A percentile compares a stretch with the other conserved stretches of the same genome.
Evolutionary conservation across 2,797 vertebrate genomes (phyloP).

Genomic region (Fringilla coelebs): DNA sequence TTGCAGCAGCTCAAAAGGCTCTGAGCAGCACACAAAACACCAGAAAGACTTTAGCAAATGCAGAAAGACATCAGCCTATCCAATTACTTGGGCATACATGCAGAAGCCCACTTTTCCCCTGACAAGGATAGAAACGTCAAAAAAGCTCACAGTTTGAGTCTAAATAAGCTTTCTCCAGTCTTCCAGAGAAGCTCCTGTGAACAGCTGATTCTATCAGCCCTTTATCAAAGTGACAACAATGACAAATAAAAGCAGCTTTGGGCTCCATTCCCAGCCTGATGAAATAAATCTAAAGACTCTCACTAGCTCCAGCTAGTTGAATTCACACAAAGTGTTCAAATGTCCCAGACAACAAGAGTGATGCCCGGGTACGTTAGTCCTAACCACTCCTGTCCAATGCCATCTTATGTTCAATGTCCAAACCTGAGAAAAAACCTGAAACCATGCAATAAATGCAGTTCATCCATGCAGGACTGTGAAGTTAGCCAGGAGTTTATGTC

Average conservation of each 20-base stretch:
- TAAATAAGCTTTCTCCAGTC: background rate
- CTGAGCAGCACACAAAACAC: background rate
- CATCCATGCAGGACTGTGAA: background rate
- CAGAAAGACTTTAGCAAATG: rapidly evolving
- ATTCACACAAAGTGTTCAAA: background rate
- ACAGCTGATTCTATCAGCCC: background rate
- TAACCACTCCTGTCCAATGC: background rate
- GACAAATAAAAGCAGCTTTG: background rate
- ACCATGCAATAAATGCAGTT: background rate
- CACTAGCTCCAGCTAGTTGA: background rate
- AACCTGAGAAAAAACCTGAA: background rate
- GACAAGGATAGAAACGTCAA: background rate
- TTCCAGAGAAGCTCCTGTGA: background rate
- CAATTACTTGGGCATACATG: rapidly evolving
- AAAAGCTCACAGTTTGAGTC: background rate
- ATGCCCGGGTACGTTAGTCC: background rate
- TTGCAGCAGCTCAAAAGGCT: background rate
- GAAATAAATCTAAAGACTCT: background rate
- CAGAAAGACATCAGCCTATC: background rate
- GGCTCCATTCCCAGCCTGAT: background rate
- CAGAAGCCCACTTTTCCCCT: background rate
- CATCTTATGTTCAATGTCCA: background rate
- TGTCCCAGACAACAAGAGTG: background rate
- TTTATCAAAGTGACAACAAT: background rate
- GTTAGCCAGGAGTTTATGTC: background rate